phyloP scores from a whole-genome alignment of 2,888 invertebrate genomes.

The Lasioglossum marginatum region DNA sequence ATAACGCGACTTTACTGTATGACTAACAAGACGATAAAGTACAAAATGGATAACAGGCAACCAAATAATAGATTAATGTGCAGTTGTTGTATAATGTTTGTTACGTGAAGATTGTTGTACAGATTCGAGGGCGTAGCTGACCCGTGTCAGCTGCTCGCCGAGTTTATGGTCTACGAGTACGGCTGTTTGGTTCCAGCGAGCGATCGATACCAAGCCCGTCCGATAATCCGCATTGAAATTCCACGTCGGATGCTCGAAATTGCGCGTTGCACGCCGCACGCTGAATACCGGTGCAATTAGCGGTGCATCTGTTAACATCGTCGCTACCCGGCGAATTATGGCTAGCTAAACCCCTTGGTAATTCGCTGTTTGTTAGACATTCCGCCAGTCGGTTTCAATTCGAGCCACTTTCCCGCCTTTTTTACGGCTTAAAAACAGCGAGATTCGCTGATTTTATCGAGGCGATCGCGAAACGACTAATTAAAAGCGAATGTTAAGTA shows the following conservation, averaged over 20 bases:
- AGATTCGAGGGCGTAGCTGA: slow-evolving; percentile 30
- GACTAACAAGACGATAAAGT: no score
- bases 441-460: not conserved
- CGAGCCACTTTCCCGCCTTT: not conserved
- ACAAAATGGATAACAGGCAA: no score
- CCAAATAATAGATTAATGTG: no score
- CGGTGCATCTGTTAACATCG: slow-evolving; percentile 1
- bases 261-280: not conserved
- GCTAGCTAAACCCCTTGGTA: not conserved
- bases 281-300: not conserved
- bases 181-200: not conserved
- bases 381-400: not conserved
- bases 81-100: not conserved
- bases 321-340: not conserved
- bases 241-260: slow-evolving; percentile 17
- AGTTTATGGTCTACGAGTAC: not conserved
- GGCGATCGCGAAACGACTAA: not conserved
- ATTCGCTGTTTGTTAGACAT: not conserved
- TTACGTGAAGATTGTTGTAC: not conserved
- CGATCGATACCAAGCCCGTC: not conserved
- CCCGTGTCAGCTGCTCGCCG: not conserved
- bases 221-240: slow-evolving; percentile 8
- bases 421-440: not conserved
- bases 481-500: slow-evolving; percentile 1
- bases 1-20: no score